Evolutionary conservation across 2,797 vertebrate species (phyloP).

Genomic region (Typhlichthys eigenmanni): DNA sequence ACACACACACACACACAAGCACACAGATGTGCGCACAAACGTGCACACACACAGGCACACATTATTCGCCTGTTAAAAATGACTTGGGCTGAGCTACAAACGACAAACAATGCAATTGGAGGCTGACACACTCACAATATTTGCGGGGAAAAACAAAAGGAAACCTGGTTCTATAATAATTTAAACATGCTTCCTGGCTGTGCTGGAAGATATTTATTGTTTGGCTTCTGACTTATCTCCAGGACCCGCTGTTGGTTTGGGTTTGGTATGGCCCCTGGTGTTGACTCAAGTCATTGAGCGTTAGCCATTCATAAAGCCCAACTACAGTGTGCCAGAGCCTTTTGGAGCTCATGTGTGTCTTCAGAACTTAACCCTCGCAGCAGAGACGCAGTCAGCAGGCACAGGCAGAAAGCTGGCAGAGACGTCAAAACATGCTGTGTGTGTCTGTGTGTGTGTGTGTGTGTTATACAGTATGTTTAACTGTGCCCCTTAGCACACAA

Average conservation of each 20-base stretch:
- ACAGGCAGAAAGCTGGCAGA: slow-evolving; percentile 59
- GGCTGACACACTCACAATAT: slow-evolving; percentile 51
- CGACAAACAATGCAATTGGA: slow-evolving; percentile 57
- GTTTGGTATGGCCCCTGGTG: slow-evolving; percentile 58
- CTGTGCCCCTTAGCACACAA: slow-evolving; percentile 30
- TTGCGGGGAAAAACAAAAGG: slow-evolving; percentile 57
- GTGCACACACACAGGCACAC: slow-evolving; percentile 10
- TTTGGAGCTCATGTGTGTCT: slow-evolving; percentile 62
- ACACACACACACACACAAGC: slow-evolving; percentile 10
- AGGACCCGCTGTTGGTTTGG: slow-evolving; percentile 53
- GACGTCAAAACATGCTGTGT: slow-evolving; percentile 51
- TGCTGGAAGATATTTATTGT: slow-evolving; percentile 50
- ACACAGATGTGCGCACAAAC: slow-evolving; percentile 13
- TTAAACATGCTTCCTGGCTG: slow-evolving; percentile 57
- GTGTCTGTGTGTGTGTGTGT: slow-evolving; percentile 23
- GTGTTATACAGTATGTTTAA: slow-evolving; percentile 27
- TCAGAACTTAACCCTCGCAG: slow-evolving; percentile 63
- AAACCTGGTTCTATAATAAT: slow-evolving; percentile 57
- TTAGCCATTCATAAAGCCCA: slow-evolving; percentile 66
- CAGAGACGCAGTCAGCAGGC: slow-evolving; percentile 71
- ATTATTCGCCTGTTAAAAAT: slow-evolving; percentile 45
- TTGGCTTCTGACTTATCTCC: slow-evolving; percentile 61
- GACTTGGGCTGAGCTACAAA: slow-evolving; percentile 47
- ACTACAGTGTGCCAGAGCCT: slow-evolving; percentile 62
- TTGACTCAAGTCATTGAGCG: slow-evolving; percentile 63